phyloP scores from a whole-genome alignment of 1,140 invertebrate genomes.

The Polypedilum vanderplanki region DNA sequence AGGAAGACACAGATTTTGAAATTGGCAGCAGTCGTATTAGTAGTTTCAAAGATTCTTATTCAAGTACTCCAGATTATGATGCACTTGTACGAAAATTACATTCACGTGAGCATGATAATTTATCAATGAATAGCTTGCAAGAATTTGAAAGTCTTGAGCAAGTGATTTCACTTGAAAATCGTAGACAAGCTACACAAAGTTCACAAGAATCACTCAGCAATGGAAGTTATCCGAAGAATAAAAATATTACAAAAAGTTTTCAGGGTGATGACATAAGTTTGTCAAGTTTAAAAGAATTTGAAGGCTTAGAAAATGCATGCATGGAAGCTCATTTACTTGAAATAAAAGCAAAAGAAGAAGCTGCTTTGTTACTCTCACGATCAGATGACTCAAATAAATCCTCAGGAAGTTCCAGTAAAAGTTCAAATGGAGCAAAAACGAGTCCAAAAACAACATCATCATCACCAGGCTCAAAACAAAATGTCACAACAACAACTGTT shows the following conservation, averaged over 20 bases:
- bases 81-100: constrained; percentile 71
- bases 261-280: constrained; percentile 85
- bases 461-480: constrained; percentile 34
- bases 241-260: constrained; percentile 54
- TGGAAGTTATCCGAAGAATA: constrained; percentile 60
- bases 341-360: constrained; percentile 75
- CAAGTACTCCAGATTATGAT: constrained; percentile 78
- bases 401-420: constrained; percentile 48
- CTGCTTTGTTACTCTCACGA: constrained; percentile 59
- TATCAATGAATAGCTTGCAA: constrained; percentile 84
- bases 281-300: constrained; percentile 91
- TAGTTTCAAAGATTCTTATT: constrained; percentile 68
- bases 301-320: constrained; percentile 82
- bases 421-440: constrained; percentile 43
- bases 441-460: constrained; percentile 46
- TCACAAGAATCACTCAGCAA: constrained; percentile 70
- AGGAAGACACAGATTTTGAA: constrained; percentile 81
- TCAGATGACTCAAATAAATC: constrained; percentile 53
- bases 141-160: constrained; percentile 89
- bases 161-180: constrained; percentile 61
- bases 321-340: constrained; percentile 74
- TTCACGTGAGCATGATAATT: constrained; percentile 78
- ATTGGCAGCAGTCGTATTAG: constrained; percentile 68
- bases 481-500: constrained; percentile 41
- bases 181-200: constrained; percentile 52